Evolutionary conservation across 2,888 invertebrate species (phyloP), one percentile per base, ranked within the genome.

Genomic region (Rhagium mordax): DNA sequence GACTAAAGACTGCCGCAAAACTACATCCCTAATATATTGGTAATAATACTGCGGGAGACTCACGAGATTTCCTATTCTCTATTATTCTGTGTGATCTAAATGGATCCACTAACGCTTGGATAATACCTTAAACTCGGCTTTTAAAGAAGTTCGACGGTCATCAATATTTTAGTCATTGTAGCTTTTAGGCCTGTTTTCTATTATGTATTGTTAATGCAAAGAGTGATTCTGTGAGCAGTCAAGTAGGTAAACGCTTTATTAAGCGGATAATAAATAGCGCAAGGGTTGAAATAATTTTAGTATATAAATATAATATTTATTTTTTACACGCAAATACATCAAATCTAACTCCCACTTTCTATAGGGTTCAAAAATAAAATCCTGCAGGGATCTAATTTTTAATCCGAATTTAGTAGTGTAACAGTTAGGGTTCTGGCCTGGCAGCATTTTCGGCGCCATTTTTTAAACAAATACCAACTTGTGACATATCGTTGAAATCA

Each of bases 1-100:
- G 41, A 60, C 71, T 74, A 71, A 71, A 74, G 67, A 68, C 70
- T 51, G 15, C 0, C 57, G 33, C 18, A 67, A 67, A 70, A 74
- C 70, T 71, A 64, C 68, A 59, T 67, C 71, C 53, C 62, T 59
- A 57, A 74, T 64, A 68, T 66, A 74, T 74, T 41, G 74, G 51
- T 62, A 64, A 74, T 74, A 64, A 67, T 68, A 68, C 33, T 20
- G 4, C n/a, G n/a, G 48, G 68, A 61, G 66, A 53, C 65, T 61
- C 24, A 15, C 53, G 59, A 66, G 66, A 66, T 49, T 33, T 66
- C 55, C 68, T 53, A 13, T 21, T 62, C 74, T 74, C 51, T 70
- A 67, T 53, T 70, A 70, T 74, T 74, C 74, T 27, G 59, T 74
- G 21, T 74, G 70, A 65, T 47, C 51, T 21, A 51, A 57, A 18